Base-by-base conservation (phyloP, 92 coral and sea anemone species). In the Pocillopora meandrina region DNA sequence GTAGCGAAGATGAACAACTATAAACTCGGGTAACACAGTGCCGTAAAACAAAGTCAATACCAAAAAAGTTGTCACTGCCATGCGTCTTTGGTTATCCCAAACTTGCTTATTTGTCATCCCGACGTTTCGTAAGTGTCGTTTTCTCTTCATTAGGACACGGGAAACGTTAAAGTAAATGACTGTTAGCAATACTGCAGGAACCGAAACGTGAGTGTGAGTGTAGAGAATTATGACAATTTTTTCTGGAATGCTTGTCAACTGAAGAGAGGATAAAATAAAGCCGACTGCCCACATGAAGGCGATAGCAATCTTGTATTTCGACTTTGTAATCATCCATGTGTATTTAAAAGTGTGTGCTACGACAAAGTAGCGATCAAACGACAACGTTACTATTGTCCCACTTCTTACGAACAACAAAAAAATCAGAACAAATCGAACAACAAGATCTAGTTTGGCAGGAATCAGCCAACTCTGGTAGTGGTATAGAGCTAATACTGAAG, bases 171-270 rank as follows among this genome's bases (percentile, higher is more conserved):
- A 12, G 71, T 82, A 90, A 68, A 90, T 64, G 18, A 84, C 84
- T 9, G 93, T 90, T 12, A 90, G 23, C 74, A 74, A n/a, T 10
- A 90, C 11, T 1, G 74, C 42, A 0, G 93, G 93, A 0, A 90
- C 21, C 9, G 93, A 81, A 18, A 79, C 93, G 62, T 90, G 87
- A 0, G 88, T 83, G 61, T 90, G 87, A 60, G 90, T 82, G 77
- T 86, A 86, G 13, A 78, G 69, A 13, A 90, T 56, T 2, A 59
- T 55, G 55, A 90, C 65, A 5, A 74, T 71, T 66, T 72, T 62
- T 26, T 56, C 79, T 2, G 93, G 90, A 31, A 90, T 88, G 52
- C 71, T 71, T 47, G 77, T 56, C 12, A 90, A 74, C 70, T 90
- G 90, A 7, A 90, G 65, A 72, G 82, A 66, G 18, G 90, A 90